These are phyloP conservation scores for Botia almorhae DNA, from an alignment of 2,797 vertebrate genomes.

Conservation along the genomic window DNA sequence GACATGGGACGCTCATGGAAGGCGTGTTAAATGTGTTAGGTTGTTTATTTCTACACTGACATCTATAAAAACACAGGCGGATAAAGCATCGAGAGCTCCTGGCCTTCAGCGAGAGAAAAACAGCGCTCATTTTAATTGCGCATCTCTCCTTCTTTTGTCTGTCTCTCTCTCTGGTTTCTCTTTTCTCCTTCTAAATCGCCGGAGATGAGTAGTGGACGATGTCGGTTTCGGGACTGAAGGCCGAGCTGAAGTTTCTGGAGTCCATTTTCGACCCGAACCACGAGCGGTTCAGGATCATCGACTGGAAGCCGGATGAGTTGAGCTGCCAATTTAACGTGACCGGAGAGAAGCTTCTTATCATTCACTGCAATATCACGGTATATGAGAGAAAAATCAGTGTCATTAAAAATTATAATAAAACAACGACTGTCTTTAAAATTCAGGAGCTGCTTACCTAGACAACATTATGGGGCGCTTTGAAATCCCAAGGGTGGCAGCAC, in stretches of 20 bases:
- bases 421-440: background rate
- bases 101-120: constrained; percentile 4
- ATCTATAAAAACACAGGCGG: constrained; percentile 78
- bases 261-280: constrained; percentile 97
- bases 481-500: background rate
- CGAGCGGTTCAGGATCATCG: constrained; percentile 95
- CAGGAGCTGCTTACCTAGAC: background rate
- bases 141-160: constrained; percentile 19
- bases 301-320: constrained; percentile 95
- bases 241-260: constrained; percentile 97
- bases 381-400: constrained; percentile 61
- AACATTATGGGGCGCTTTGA: background rate
- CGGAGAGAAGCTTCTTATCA: constrained; percentile 87
- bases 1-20: background rate
- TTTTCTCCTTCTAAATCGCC: constrained; percentile 77
- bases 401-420: background rate
- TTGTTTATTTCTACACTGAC: constrained; percentile 53
- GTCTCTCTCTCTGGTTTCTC: constrained; percentile 59
- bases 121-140: constrained; percentile 45
- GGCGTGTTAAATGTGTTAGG: background rate
- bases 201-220: constrained; percentile 94
- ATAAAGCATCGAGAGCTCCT: constrained; percentile 66
- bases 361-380: constrained; percentile 98
- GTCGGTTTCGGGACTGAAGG: constrained; percentile 98
- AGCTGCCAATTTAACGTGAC: constrained; percentile 93